A percentile compares a stretch with the other conserved stretches of the same genome.
phyloP scores from a whole-genome alignment of 1,140 invertebrate genomes.

The Drosophila simulans region DNA sequence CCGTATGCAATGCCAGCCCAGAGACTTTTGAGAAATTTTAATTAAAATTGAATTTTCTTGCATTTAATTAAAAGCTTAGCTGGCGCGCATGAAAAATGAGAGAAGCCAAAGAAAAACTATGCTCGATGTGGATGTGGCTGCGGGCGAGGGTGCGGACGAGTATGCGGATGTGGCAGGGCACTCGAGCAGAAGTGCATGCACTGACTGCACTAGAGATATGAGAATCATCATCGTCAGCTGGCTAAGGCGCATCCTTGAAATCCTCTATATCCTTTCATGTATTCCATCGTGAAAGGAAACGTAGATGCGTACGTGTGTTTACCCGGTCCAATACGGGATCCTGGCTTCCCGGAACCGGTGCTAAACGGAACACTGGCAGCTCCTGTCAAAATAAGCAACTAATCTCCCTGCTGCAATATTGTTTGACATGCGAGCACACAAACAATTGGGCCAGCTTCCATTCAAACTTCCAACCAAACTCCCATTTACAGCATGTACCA shows the following conservation, averaged over 20 bases:
- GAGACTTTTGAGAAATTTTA: constrained; percentile 79
- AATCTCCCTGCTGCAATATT: constrained; percentile 70
- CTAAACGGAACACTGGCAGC: constrained; percentile 77
- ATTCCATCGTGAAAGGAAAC: constrained; percentile 11
- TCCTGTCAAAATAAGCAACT: constrained; percentile 79
- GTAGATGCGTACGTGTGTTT: constrained; percentile 55
- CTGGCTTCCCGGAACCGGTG: constrained; percentile 3
- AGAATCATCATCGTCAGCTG: constrained; percentile 66
- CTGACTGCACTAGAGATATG: constrained; percentile 69
- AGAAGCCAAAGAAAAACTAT: constrained; percentile 65
- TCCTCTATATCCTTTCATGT: not conserved
- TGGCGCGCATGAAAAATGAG: constrained; percentile 54
- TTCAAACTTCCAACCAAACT: not conserved
- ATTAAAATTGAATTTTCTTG: constrained; percentile 83
- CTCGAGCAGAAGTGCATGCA: constrained; percentile 72
- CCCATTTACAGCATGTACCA: constrained; percentile 10
- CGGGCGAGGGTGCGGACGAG: constrained; percentile 6
- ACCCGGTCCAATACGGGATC: constrained; percentile 18
- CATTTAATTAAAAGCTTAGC: constrained; percentile 83
- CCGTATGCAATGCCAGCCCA: constrained; percentile 58
- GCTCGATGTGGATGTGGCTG: constrained; percentile 39
- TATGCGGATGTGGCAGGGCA: constrained; percentile 51
- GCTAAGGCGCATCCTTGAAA: constrained; percentile 5
- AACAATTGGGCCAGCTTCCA: not conserved
- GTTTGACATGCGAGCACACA: constrained; percentile 44